These are phyloP conservation scores for Hipposideros armiger DNA, from an alignment of 2,113 vertebrate genomes.

Conservation along the genomic window DNA sequence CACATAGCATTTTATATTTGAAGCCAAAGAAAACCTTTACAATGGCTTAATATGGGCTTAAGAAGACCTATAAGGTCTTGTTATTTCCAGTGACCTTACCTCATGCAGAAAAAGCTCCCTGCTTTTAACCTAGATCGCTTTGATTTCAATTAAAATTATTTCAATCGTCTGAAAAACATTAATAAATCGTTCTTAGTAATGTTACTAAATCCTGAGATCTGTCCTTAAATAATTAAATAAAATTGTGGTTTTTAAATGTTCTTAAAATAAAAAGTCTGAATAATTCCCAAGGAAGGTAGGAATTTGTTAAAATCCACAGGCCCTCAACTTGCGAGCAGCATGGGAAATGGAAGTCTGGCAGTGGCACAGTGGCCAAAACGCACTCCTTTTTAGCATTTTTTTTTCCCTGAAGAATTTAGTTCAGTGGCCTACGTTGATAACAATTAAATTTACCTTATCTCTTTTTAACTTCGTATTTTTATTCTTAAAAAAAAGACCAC, in stretches of 20 bases:
- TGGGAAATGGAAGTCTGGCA: neutral
- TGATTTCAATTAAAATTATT: constrained; percentile 68
- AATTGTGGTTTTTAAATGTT: constrained; percentile 24
- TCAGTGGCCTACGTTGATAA: neutral
- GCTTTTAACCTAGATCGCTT: constrained; percentile 66
- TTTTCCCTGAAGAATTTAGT: neutral
- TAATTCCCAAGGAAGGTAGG: constrained; percentile 48
- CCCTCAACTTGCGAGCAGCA: neutral
- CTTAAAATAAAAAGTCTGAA: constrained; percentile 38
- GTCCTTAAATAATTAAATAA: constrained; percentile 66
- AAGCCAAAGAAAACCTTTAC: constrained; percentile 75
- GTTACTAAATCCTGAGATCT: constrained; percentile 55
- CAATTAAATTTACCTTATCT: neutral
- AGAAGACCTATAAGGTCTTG: constrained; percentile 67
- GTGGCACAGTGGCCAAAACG: neutral
- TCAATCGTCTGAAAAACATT: constrained; percentile 60
- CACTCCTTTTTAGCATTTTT: neutral
- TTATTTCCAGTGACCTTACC: constrained; percentile 59
- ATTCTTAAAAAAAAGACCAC: neutral
- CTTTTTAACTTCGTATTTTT: constrained; percentile 32
- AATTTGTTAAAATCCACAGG: neutral
- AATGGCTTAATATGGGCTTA: constrained; percentile 68
- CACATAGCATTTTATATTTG: constrained; percentile 65
- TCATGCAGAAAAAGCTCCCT: constrained; percentile 45
- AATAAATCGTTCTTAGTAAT: constrained; percentile 58